A percentile compares a stretch with the other conserved stretches of the same genome.
Conservation (phyloP, 2,797 vertebrate genomes). For the Esox masquinongy region DNA sequence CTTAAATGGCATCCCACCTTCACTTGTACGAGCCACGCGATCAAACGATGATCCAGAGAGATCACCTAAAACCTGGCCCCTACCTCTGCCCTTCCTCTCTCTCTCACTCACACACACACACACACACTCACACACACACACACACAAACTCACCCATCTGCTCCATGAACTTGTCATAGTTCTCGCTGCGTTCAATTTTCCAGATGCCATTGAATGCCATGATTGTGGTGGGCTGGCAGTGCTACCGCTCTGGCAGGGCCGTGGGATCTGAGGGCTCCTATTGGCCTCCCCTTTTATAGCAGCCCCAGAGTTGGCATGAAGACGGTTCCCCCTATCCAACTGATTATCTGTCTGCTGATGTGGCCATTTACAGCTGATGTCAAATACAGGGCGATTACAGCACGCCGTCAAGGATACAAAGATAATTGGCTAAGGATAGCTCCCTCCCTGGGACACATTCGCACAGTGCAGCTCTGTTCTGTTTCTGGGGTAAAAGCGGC, state of each 20-base stretch:
- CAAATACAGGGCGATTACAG: constrained; percentile 52
- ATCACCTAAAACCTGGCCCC: no score
- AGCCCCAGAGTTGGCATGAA: constrained; percentile 50
- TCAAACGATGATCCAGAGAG: background rate
- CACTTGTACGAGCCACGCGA: background rate
- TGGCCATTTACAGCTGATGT: constrained; percentile 80
- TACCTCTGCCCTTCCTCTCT: background rate
- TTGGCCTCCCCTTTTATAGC: constrained; percentile 46
- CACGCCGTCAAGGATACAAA: constrained; percentile 51
- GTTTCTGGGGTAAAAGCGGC: background rate
- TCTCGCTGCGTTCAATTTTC: constrained; percentile 85
- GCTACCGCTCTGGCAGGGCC: constrained; percentile 3
- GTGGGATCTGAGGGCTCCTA: constrained; percentile 19
- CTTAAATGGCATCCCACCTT: background rate
- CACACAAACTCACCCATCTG: constrained; percentile 81
- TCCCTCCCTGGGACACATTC: constrained; percentile 29
- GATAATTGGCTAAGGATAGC: constrained; percentile 56
- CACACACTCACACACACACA: constrained; percentile 4
- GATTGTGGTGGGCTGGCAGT: constrained; percentile 21
- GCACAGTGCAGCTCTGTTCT: constrained; percentile 65
- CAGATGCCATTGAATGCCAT: constrained; percentile 87
- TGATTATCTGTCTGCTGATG: constrained; percentile 78
- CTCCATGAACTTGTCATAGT: constrained; percentile 94
- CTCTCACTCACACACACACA: background rate
- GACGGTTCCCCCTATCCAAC: constrained; percentile 74